Base-by-base conservation (phyloP, 1,140 invertebrate genomes). In the Drosophila albomicans region DNA sequence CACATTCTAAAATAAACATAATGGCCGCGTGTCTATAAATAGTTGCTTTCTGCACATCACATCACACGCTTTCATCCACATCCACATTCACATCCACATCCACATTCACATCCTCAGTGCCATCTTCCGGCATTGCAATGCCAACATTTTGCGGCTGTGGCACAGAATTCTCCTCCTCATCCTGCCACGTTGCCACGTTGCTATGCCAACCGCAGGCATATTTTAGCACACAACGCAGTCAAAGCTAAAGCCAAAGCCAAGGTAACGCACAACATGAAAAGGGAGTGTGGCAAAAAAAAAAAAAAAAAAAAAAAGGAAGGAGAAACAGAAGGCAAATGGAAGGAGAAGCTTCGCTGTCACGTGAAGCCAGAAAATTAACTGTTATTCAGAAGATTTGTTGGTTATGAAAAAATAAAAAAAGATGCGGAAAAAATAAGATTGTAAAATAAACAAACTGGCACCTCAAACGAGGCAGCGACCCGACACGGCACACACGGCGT, bases 351-450 rank as follows among this genome's bases (percentile, higher is more conserved):
- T 64, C 28, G 49, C n/a, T 72, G 61, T 65, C 81, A 73, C 69
- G 66, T 71, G 48, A 73, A 81, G 79, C 81, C 73, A 88, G 82
- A 89, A 88, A 88, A 87, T 88, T 80, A 87, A 87, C 79, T 82
- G 84, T 64, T 80, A 71, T 79, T 66, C 70, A 20, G 54, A 78
- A 75, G 84, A 89, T 84, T 84, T 84, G 82, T 80, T 56, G 49
- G 52, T 43, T 58, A 45, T 43, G 38, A 45, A 45, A 58, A 58
- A 52, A 28, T 16, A 32, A 13, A n/a, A 11, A 6, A 28, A 25
- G 11, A 25, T 45, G 25, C 35, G 3, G 4, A 25, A 25, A 25
- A 25, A 25, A 38, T 10, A 10, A 38, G 10, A 38, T 45, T 58
- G 56, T 20, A 28, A 57, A 58, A 72, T 28, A 51, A 73, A 38